These are phyloP conservation scores for Teleopsis dalmanni DNA, from an alignment of 1,140 invertebrate genomes.

Conservation along the genomic window DNA sequence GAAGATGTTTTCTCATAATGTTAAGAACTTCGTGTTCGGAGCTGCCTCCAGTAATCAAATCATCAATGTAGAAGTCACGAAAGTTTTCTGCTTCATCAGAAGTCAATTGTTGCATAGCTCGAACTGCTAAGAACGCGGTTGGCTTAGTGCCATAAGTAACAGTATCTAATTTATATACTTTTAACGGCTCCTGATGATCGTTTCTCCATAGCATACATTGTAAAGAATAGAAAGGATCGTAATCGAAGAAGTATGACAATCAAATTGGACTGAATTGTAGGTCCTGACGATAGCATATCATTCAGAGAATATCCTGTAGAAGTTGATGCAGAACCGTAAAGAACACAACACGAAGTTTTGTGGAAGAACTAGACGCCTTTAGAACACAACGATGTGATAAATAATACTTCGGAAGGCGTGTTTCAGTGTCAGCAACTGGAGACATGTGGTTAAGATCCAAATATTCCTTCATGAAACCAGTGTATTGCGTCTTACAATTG, in stretches of 20 bases:
- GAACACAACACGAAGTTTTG: conserved; percentile 17
- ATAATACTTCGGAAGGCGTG: conserved; percentile 6
- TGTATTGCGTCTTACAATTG: neutral
- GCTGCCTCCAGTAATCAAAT: conserved; percentile 31
- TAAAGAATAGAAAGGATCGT: conserved; percentile 16
- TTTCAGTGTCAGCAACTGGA: neutral
- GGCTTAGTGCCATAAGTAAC: too few relatives aligned
- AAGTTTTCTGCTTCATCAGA: conserved; percentile 21
- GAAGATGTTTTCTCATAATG: conserved; percentile 13
- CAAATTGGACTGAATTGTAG: conserved; percentile 18
- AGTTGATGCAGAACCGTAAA: conserved; percentile 11
- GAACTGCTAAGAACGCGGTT: too few relatives aligned
- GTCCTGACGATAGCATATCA: conserved; percentile 12
- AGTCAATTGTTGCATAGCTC: too few relatives aligned
- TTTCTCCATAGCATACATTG: conserved; percentile 8
- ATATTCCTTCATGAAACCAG: too few relatives aligned
- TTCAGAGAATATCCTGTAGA: conserved; percentile 16
- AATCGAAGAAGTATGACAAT: conserved; percentile 39
- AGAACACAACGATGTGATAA: conserved; percentile 14
- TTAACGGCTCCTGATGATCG: too few relatives aligned
- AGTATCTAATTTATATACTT: conserved; percentile 16
- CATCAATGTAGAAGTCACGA: conserved; percentile 6
- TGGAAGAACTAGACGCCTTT: conserved; percentile 15
- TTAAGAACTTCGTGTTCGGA: conserved; percentile 15
- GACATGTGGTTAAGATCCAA: neutral